Percentiles rank a stretch among this genome's conserved stretches.
Conservation (phyloP, 2,888 invertebrate species). For the Hipparchia sbordonii region DNA sequence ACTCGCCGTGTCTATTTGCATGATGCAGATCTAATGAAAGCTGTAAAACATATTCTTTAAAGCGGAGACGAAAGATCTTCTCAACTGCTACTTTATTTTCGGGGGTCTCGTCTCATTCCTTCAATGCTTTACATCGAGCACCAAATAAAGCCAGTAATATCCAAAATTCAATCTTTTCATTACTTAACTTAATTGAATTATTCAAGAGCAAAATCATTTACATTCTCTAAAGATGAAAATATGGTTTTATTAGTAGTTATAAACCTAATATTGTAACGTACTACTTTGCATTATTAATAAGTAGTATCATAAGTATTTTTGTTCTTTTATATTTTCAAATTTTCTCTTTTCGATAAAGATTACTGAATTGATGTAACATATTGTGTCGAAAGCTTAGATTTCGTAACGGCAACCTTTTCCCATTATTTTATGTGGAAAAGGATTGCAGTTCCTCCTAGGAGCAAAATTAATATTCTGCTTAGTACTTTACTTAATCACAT, state of each 20-base stretch:
- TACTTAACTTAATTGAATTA: not conserved
- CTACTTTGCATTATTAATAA: too few relatives aligned
- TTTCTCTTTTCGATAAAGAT: too few relatives aligned
- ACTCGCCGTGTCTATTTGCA: conserved; percentile 1
- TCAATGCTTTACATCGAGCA: conserved; percentile 20
- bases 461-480: too few relatives aligned
- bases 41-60: conserved; percentile 4
- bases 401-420: not conserved
- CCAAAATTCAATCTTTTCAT: conserved; percentile 8
- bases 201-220: not conserved
- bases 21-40: conserved; percentile 11
- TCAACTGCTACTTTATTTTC: not conserved
- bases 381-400: too few relatives aligned
- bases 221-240: not conserved
- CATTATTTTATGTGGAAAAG: too few relatives aligned
- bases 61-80: conserved; percentile 2
- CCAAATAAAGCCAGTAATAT: conserved; percentile 28
- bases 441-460: too few relatives aligned
- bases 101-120: not conserved
- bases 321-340: too few relatives aligned
- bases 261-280: too few relatives aligned
- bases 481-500: too few relatives aligned
- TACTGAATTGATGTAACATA: too few relatives aligned
- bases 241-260: not conserved
- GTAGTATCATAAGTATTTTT: too few relatives aligned